A percentile compares a stretch with the other conserved stretches of the same genome.
Evolutionary conservation across 2,797 vertebrate genomes (phyloP).

Genomic region (Florisuga fusca): DNA sequence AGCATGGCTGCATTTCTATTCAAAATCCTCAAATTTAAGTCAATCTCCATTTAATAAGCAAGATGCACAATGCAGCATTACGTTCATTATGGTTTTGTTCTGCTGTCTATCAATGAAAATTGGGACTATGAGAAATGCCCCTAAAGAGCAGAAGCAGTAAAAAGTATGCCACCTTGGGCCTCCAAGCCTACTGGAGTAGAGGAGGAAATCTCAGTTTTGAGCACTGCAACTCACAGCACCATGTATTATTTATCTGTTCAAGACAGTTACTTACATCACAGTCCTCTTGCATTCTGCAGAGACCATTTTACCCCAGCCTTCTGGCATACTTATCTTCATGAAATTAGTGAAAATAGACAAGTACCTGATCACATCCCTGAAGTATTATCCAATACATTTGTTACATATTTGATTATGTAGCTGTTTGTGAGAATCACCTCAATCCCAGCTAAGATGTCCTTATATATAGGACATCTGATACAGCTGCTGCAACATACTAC

Average conservation of each 20-base stretch:
- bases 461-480: too few relatives aligned
- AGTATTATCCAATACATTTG: not conserved
- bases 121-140: not conserved
- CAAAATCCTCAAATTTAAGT: not conserved
- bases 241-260: not conserved
- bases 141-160: not conserved
- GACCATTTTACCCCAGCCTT: not conserved
- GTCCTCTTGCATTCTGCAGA: not conserved
- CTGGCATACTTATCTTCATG: not conserved
- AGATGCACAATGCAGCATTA: rapidly evolving
- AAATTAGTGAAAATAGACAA: not conserved
- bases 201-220: not conserved
- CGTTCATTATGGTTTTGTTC: not conserved
- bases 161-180: not conserved
- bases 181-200: not conserved
- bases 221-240: not conserved
- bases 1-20: not conserved
- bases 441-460: not conserved
- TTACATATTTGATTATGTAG: not conserved
- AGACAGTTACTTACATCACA: not conserved
- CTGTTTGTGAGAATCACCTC: not conserved
- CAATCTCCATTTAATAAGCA: not conserved
- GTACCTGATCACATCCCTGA: not conserved
- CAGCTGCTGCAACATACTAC: not conserved
- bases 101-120: not conserved